phyloP scores from a whole-genome alignment of 2,888 invertebrate genomes.

The Brachyptera risi region DNA sequence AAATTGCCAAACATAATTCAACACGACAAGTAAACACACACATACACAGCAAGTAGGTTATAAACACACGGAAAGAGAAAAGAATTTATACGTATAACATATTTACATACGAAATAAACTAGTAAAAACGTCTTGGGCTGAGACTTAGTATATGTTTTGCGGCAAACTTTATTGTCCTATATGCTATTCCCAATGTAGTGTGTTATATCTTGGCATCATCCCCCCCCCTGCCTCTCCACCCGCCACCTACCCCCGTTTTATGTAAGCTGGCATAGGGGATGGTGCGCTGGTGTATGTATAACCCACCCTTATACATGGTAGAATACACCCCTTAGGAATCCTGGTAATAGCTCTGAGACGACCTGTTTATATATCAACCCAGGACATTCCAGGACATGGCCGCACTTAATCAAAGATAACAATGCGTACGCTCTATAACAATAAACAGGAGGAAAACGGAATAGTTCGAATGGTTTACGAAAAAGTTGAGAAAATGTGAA shows the following conservation, averaged over 20 bases:
- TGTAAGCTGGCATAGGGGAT: background rate
- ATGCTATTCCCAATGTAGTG: background rate
- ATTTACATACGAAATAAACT: conserved; percentile 15
- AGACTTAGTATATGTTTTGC: background rate
- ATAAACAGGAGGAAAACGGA: too few species aligned
- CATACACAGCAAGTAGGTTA: background rate
- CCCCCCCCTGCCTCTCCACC: background rate
- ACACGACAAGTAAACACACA: too few species aligned
- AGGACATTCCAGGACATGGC: background rate
- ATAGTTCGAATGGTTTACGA: too few species aligned
- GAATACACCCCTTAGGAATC: background rate
- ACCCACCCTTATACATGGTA: background rate
- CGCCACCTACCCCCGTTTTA: too few species aligned
- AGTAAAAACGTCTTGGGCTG: conserved; percentile 13
- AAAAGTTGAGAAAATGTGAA: too few species aligned
- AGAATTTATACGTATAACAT: too few species aligned
- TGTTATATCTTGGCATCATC: background rate
- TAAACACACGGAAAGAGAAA: background rate
- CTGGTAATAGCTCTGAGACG: background rate
- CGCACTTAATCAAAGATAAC: conserved; percentile 11
- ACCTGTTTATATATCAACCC: conserved; percentile 1
- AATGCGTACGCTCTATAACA: too few species aligned
- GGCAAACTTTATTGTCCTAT: conserved; percentile 6
- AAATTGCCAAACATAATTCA: too few species aligned
- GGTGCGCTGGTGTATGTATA: too few species aligned